Conservation (phyloP, 2,888 invertebrate species). For the Chouioia cunea region DNA sequence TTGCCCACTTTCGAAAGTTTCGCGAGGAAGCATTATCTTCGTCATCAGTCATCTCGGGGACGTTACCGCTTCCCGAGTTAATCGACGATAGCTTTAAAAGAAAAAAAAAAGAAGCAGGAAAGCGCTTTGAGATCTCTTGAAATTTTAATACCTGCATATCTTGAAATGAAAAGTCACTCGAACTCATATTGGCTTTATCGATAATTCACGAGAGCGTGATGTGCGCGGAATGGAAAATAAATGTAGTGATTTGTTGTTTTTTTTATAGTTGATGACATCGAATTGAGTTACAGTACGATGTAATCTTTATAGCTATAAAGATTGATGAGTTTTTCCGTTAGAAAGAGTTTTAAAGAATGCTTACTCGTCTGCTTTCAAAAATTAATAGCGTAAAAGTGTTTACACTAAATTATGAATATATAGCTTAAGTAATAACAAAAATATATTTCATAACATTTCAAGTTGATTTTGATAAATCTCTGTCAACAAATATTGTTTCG, state of each 20-base stretch:
- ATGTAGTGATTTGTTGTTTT: slow-evolving; percentile 2
- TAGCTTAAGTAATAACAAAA: too few species aligned
- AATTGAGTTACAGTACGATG: too few species aligned
- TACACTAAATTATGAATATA: too few species aligned
- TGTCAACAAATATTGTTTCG: too few species aligned
- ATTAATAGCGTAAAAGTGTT: too few species aligned
- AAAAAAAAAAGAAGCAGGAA: background rate
- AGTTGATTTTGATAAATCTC: too few species aligned
- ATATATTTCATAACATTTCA: too few species aligned
- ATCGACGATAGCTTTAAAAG: background rate
- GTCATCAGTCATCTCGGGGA: slow-evolving; percentile 10
- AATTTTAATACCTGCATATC: background rate
- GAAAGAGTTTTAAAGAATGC: too few species aligned
- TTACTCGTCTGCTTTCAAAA: too few species aligned
- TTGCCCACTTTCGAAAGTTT: slow-evolving; percentile 5
- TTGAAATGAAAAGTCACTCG: background rate
- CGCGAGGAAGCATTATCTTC: background rate
- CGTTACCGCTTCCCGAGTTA: background rate
- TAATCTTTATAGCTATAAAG: background rate
- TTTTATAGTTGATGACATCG: background rate
- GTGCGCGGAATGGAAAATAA: background rate
- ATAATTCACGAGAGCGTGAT: too few species aligned
- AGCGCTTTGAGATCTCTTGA: background rate
- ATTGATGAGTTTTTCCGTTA: background rate
- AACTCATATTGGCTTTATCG: background rate